Percentiles rank a stretch among this genome's conserved stretches.
Conservation (phyloP, 2,888 invertebrate genomes). For the Vanessa cardui region DNA sequence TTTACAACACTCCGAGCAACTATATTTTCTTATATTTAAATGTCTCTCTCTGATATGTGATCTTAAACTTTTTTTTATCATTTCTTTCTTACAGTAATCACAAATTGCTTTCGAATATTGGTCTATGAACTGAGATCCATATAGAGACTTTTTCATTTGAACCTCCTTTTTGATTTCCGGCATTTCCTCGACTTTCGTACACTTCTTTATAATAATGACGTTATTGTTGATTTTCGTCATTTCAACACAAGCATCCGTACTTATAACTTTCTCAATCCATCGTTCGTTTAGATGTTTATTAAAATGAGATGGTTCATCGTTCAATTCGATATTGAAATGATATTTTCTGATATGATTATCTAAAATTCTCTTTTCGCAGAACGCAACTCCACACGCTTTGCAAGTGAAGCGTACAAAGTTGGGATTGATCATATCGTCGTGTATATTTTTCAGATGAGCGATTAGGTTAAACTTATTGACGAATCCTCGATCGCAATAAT, state of each 20-base stretch:
- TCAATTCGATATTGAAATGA: conserved; percentile 55
- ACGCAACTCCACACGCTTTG: conserved; percentile 54
- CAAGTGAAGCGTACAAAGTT: conserved; percentile 49
- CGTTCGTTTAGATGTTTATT: conserved; percentile 60
- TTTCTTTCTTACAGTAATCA: conserved; percentile 68
- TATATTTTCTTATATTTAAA: conserved; percentile 57
- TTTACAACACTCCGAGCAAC: conserved; percentile 52
- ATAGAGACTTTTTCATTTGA: conserved; percentile 35
- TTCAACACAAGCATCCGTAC: conserved; percentile 56
- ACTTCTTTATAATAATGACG: conserved; percentile 57
- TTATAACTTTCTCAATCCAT: conserved; percentile 61
- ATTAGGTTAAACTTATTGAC: conserved; percentile 60
- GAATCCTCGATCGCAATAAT: conserved; percentile 61
- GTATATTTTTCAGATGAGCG: conserved; percentile 55
- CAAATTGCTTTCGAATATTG: conserved; percentile 61
- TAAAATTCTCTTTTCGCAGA: conserved; percentile 60
- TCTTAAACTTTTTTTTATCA: conserved; percentile 68
- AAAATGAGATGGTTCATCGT: conserved; percentile 41
- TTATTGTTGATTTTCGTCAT: conserved; percentile 68
- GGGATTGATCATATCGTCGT: conserved; percentile 51
- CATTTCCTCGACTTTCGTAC: conserved; percentile 38
- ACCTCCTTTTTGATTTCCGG: conserved; percentile 15
- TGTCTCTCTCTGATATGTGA: conserved; percentile 65
- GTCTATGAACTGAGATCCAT: conserved; percentile 42
- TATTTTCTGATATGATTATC: conserved; percentile 60